A percentile compares a stretch with the other conserved stretches of the same genome.
phyloP scores from a whole-genome alignment of 2,888 invertebrate genomes.

The Cheilosia variabilis region DNA sequence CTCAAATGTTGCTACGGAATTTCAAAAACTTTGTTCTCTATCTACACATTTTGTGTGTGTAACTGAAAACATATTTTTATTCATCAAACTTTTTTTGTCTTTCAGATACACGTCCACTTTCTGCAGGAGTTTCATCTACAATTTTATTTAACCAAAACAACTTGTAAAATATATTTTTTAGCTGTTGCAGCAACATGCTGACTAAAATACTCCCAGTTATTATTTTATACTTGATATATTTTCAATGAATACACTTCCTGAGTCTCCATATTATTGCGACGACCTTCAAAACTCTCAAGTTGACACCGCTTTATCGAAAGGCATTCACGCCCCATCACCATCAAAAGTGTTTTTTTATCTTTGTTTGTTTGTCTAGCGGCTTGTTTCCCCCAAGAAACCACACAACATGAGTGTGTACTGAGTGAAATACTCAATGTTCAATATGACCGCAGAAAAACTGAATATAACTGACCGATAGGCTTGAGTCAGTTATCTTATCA shows the following conservation, averaged over 20 bases:
- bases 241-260: neutral
- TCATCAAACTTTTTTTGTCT: neutral
- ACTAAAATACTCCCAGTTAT: neutral
- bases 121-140: neutral
- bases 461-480: slow-evolving; percentile 34
- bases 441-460: slow-evolving; percentile 1
- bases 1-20: no score
- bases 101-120: neutral
- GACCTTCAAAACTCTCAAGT: neutral
- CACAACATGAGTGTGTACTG: neutral
- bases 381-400: slow-evolving; percentile 17
- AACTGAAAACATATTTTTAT: neutral
- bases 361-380: neutral
- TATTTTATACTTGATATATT: neutral
- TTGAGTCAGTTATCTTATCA: slow-evolving; percentile 45
- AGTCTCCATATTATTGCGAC: neutral
- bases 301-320: neutral
- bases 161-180: neutral
- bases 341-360: neutral
- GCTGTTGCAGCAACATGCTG: neutral
- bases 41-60: neutral
- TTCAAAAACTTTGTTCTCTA: no score
- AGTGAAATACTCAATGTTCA: slow-evolving; percentile 1
- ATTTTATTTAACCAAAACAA: no score
- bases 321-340: no score